These are phyloP conservation scores for Acromyrmex heyeri DNA, from an alignment of 1,140 invertebrate genomes.

Conservation along the genomic window DNA sequence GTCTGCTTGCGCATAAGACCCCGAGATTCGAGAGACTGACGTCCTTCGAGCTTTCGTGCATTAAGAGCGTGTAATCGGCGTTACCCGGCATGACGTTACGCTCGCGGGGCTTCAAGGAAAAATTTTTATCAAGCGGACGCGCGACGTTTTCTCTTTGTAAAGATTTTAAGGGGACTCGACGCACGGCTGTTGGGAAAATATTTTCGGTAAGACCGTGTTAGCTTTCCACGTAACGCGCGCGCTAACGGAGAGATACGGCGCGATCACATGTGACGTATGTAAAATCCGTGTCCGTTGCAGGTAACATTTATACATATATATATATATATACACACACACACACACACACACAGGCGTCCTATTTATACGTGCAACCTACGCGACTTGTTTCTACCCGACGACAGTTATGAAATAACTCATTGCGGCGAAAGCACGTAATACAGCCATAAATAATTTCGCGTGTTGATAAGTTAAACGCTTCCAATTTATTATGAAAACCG, in stretches of 20 bases:
- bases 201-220: conserved; percentile 37
- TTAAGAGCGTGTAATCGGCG: not conserved
- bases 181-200: conserved; percentile 39
- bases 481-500: conserved; percentile 28
- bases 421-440: conserved; percentile 20
- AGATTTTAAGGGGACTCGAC: conserved; percentile 33
- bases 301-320: not conserved
- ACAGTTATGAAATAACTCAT: conserved; percentile 11
- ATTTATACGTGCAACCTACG: not conserved
- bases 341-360: not conserved
- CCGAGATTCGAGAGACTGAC: conserved; percentile 8
- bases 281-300: not conserved
- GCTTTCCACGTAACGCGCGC: not conserved
- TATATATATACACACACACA: not conserved
- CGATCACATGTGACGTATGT: conserved; percentile 29
- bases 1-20: not conserved
- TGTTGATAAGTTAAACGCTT: conserved; percentile 29
- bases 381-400: not conserved
- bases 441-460: conserved; percentile 14
- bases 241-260: not conserved
- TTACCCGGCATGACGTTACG: conserved; percentile 7
- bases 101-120: not conserved
- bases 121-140: conserved; percentile 38
- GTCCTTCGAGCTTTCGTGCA: conserved; percentile 4
- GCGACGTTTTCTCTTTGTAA: conserved; percentile 24